phyloP scores from a whole-genome alignment of 2,113 vertebrate genomes.

The Catagonus wagneri region DNA sequence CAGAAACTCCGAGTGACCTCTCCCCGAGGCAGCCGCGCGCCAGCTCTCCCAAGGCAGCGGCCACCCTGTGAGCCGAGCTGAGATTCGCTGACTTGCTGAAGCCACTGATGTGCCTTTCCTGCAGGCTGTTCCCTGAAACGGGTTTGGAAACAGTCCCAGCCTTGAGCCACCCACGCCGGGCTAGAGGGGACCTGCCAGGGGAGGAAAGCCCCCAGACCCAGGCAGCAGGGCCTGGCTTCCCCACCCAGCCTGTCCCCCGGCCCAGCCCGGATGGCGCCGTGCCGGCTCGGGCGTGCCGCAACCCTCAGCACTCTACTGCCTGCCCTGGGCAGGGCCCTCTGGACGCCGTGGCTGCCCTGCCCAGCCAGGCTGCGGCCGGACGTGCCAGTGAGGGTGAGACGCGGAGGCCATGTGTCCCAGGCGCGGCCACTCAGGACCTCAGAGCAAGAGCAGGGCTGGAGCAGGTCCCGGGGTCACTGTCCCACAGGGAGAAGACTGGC shows the following conservation, averaged over 20 bases:
- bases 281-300: too few species aligned
- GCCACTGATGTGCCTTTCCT: neutral
- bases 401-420: neutral
- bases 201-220: too few species aligned
- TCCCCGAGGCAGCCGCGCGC: neutral
- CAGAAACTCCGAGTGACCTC: neutral
- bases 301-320: neutral
- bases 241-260: too few species aligned
- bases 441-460: neutral
- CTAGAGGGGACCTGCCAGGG: neutral
- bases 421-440: neutral
- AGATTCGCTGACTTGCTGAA: neutral
- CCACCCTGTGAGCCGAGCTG: neutral
- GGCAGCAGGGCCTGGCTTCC: neutral
- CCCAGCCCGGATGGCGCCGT: neutral
- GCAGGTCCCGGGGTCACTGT: neutral
- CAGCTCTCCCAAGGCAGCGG: neutral
- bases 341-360: neutral
- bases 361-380: neutral
- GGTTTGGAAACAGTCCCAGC: neutral
- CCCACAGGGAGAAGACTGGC: neutral
- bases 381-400: too few species aligned
- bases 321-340: neutral
- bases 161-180: neutral
- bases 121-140: neutral